These are phyloP conservation scores for Anoplolepis gracilipes DNA, from an alignment of 1,140 invertebrate species.

Conservation along the genomic window DNA sequence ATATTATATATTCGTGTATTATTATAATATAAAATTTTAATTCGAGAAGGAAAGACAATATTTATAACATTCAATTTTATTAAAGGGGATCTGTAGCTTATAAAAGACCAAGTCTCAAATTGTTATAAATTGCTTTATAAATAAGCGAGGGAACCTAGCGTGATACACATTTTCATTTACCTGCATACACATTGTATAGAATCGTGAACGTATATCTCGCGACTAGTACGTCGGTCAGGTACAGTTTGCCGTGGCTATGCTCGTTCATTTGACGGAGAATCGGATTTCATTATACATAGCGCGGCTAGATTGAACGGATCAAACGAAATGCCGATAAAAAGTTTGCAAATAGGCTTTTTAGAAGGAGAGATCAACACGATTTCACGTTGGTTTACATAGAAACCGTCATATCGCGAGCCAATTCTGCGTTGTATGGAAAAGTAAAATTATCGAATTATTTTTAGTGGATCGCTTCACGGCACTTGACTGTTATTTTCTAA, in stretches of 20 bases:
- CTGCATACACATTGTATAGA: conserved; percentile 12
- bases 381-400: conserved; percentile 58
- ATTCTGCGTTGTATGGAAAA: conserved; percentile 34
- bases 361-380: conserved; percentile 68
- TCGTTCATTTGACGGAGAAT: conserved; percentile 57
- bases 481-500: background rate
- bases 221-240: conserved; percentile 47
- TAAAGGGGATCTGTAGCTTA: background rate
- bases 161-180: conserved; percentile 28
- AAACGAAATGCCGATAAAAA: conserved; percentile 71
- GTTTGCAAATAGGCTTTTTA: conserved; percentile 61
- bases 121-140: conserved; percentile 17
- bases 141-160: conserved; percentile 10
- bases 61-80: background rate
- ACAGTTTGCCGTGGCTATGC: conserved; percentile 54
- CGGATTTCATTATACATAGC: conserved; percentile 73
- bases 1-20: background rate
- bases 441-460: conserved; percentile 57
- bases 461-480: conserved; percentile 17
- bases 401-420: conserved; percentile 45
- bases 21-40: background rate
- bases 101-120: conserved; percentile 4
- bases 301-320: conserved; percentile 70
- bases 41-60: background rate
- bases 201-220: conserved; percentile 29